Evolutionary conservation across 92 coral and sea anemone species (phyloP).

Genomic region (Umimayanthus chanpuru): DNA sequence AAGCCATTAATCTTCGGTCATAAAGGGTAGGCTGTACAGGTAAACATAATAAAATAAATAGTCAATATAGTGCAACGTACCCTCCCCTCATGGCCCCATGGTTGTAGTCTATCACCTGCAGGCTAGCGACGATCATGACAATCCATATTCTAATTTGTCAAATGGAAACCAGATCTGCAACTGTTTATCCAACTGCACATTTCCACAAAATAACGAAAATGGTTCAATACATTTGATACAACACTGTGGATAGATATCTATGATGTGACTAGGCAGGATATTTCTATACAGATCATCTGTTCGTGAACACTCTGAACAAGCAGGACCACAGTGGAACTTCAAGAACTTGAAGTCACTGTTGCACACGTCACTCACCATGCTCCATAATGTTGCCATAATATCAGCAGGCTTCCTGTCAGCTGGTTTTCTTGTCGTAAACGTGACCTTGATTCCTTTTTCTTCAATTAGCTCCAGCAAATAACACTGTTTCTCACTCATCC

Average conservation of each 20-base stretch:
- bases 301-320: conserved; percentile 4
- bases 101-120: no score
- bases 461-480: background rate
- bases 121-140: no score
- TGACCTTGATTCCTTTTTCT: conserved; percentile 15
- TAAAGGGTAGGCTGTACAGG: no score
- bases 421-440: background rate
- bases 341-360: conserved; percentile 35
- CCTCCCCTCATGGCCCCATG: no score
- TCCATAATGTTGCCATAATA: conserved; percentile 20
- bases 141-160: background rate
- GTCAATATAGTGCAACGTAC: no score
- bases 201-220: conserved; percentile 4
- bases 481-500: conserved; percentile 10
- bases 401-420: conserved; percentile 12
- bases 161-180: background rate
- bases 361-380: conserved; percentile 34
- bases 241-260: background rate
- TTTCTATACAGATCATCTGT: background rate
- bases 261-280: background rate
- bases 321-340: conserved; percentile 37
- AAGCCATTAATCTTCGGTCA: no score
- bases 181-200: background rate
- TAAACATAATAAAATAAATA: no score
- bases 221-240: background rate